phyloP scores from a whole-genome alignment of 2,797 vertebrate genomes.

The Brachymystax lenok region DNA sequence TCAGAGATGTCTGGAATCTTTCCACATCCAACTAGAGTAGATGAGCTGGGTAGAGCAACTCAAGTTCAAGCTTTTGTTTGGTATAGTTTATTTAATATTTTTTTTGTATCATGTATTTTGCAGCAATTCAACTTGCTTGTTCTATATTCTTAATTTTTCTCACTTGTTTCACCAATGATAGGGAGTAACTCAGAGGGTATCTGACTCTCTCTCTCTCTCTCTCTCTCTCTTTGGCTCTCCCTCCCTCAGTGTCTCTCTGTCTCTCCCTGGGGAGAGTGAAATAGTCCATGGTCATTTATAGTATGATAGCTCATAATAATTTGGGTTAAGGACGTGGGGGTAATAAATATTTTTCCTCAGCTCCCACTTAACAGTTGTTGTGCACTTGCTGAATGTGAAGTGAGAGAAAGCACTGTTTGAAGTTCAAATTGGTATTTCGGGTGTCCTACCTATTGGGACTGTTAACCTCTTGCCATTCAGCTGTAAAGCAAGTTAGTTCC shows the following conservation, averaged over 20 bases:
- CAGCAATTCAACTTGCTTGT: background rate
- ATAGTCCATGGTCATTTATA: constrained; percentile 76
- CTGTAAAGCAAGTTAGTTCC: constrained; percentile 86
- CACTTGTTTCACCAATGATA: background rate
- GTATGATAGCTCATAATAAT: constrained; percentile 76
- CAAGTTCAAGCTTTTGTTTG: constrained; percentile 2
- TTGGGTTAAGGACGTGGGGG: constrained; percentile 76
- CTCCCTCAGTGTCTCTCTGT: background rate
- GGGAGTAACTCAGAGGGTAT: background rate
- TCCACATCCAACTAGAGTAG: constrained; percentile 64
- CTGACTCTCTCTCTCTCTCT: constrained; percentile 2
- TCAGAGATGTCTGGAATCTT: constrained; percentile 54
- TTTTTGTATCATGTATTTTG: constrained; percentile 7
- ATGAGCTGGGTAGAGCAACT: constrained; percentile 45
- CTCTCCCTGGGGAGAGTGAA: constrained; percentile 50
- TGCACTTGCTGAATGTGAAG: constrained; percentile 73
- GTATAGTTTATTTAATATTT: constrained; percentile 27
- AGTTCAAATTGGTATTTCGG: constrained; percentile 85
- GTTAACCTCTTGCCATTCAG: constrained; percentile 89
- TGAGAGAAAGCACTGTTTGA: constrained; percentile 74
- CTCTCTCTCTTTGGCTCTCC: background rate
- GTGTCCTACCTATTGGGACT: constrained; percentile 83
- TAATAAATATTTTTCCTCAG: constrained; percentile 75
- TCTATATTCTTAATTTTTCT: background rate
- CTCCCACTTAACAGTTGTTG: constrained; percentile 74